Base-by-base conservation (phyloP, 2,113 vertebrate genomes). In the Patagioenas fasciata region DNA sequence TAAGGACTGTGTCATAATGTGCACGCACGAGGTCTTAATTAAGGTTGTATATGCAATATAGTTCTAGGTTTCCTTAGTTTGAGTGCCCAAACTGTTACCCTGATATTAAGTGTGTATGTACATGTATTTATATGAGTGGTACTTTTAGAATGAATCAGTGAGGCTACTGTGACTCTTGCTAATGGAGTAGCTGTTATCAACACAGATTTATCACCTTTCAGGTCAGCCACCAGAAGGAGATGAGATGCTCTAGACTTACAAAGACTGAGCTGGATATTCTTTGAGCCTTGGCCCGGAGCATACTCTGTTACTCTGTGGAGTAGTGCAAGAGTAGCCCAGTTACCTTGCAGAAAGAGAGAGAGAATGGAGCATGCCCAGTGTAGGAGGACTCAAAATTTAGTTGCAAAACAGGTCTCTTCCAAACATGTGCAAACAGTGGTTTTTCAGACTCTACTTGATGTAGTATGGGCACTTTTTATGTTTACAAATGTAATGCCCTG, bases 201-300 rank as follows among this genome's bases (percentile, higher is more conserved):
- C 36, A 44, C 16, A 64, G 80, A 91, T 96, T 92, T 92, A 95
- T 93, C 83, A 64, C 83, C 66, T 86, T 62, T 94, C 65, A 80
- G 34, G 47, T 83, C 72, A 91, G 36, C 48, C 47, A 70, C 47
- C 48, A 93, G 82, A 88, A 94, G 18, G 50, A 75, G 57, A 38
- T 86, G 64, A 24, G 80, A 48, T 84, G 60, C 47, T 89, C 53
- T 96, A 15, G 82, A 80, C 62, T 90, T 80, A 47, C 57, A 81
- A 56, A 64, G 69, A 79, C 44, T 47, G 44, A 47, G 44, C 44
- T 47, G 44, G 44, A 47, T 47, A 47, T 47, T 47, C 54, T 88
- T 83, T 71, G 40, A 93, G 78, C 47, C 70, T 71, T 91, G 91
- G 28, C 42, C 50, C 73, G 26, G 54, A 77, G 28, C 1, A 2